Percentiles rank a stretch among this genome's conserved stretches.
Conservation (phyloP, 2,888 invertebrate species). For the Arctia plantaginis region DNA sequence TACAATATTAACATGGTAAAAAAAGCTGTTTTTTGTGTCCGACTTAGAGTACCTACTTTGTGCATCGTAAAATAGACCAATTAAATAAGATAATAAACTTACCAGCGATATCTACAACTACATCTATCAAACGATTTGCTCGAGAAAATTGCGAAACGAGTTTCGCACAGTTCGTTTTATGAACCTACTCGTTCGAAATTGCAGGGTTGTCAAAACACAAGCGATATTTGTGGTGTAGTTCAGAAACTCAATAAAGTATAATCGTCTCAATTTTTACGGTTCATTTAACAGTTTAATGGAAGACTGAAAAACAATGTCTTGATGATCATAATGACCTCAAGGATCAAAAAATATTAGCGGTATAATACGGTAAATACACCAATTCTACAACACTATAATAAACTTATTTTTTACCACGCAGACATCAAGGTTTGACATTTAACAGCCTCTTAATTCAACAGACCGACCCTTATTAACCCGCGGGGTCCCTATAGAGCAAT, state of each 20-base stretch:
- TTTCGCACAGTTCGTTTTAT: neutral
- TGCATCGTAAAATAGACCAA: neutral
- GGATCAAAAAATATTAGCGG: neutral
- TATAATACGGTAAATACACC: neutral
- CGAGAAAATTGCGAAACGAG: neutral
- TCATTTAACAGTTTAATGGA: no score
- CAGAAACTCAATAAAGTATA: no score
- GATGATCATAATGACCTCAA: neutral
- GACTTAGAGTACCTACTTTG: no score
- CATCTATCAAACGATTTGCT: neutral
- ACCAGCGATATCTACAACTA: neutral
- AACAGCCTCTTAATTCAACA: constrained; percentile 42
- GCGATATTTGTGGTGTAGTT: neutral
- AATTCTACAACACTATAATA: constrained; percentile 6
- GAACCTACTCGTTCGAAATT: neutral
- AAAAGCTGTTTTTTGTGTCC: no score
- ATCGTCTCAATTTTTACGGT: no score
- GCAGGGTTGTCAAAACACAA: neutral
- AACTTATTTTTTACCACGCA: constrained; percentile 23
- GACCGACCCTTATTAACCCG: constrained; percentile 48
- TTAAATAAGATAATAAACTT: neutral
- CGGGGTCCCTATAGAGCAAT: constrained; percentile 41
- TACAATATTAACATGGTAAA: no score
- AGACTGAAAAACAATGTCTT: neutral
- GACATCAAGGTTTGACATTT: constrained; percentile 24